Evolutionary conservation across 2,888 invertebrate species (phyloP), one percentile per base, ranked within the genome.

Genomic region (Polietes domitor): DNA sequence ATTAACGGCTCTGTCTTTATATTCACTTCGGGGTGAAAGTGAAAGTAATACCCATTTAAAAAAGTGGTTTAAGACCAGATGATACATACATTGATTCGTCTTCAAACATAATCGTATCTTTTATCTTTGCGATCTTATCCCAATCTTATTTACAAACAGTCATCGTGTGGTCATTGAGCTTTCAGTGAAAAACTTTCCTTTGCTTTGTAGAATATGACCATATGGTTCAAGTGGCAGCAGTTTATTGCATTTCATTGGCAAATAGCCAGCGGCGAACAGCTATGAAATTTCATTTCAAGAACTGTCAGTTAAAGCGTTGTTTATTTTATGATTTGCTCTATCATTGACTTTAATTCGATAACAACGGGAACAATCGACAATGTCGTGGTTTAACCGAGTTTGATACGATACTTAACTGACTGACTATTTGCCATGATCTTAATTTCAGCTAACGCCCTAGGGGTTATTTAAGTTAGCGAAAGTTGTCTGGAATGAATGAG

Each of bases 391-490:
- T 43, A 43, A 41, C 4, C 43, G 37, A 12, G 12, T 17, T 24
- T 43, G n/a, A 68, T 43, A 15, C n/a, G n/a, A 43, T 12, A n/a
- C n/a, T 17, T 63, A 17, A 7, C 32, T 37, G 9, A 53, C 7
- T n/a, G 19, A 19, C 10, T 19, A 3, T 68, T 21, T 43, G 37
- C 43, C 21, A 12, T 43, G 68, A 43, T 43, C 68, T 68, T 43
- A 68, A 75, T 55, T 47, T 50, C 50, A n/a, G n/a, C n/a, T n/a
- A 72, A 76, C 68, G 65, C 84, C 78, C 55, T 43, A 47, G 28
- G 78, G 53, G 58, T 65, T 73, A 73, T 21, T 43, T 53, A 37
- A 19, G 24, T 70, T 53, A 78, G 71, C 61, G 80, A 84, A 80
- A 81, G 80, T 84, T 78, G 78, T 76, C 70, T 65, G 32, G 21